These are phyloP conservation scores for Callionymus lyra DNA, from an alignment of 2,113 vertebrate species.

Conservation along the genomic window DNA sequence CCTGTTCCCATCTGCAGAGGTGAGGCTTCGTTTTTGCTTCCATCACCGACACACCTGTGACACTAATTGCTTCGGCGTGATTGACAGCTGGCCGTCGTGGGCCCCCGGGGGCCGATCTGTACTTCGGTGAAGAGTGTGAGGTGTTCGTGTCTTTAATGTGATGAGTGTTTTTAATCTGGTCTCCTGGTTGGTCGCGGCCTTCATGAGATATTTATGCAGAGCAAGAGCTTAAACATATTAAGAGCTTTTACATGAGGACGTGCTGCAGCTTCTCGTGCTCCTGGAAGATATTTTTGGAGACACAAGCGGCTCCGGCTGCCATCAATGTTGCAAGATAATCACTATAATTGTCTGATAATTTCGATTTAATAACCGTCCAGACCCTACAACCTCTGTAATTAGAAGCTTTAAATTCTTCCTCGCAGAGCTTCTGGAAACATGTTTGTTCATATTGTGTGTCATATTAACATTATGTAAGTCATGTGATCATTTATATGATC, in stretches of 20 bases:
- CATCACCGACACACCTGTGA: slow-evolving; percentile 6
- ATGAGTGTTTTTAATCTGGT: slow-evolving; percentile 25
- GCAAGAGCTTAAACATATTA: slow-evolving; percentile 22
- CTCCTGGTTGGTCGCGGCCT: slow-evolving; percentile 31
- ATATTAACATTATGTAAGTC: too few relatives aligned
- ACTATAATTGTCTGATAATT: too few relatives aligned
- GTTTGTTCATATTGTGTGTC: too few relatives aligned
- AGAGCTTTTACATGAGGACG: background rate
- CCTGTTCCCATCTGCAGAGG: slow-evolving; percentile 94
- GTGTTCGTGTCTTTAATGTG: slow-evolving; percentile 11
- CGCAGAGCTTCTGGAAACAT: too few relatives aligned
- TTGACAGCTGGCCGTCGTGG: slow-evolving; percentile 24
- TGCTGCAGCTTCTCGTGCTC: too few relatives aligned
- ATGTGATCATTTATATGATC: too few relatives aligned
- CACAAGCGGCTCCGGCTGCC: too few relatives aligned
- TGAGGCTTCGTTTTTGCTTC: slow-evolving; percentile 40
- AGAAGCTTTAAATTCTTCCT: too few relatives aligned
- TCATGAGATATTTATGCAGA: slow-evolving; percentile 38
- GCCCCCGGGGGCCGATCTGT: background rate
- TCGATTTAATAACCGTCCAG: too few relatives aligned
- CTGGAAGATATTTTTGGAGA: too few relatives aligned
- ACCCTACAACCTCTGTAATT: too few relatives aligned
- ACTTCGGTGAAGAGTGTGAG: background rate
- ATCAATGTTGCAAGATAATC: too few relatives aligned
- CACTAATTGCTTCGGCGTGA: slow-evolving; percentile 37